Conservation (phyloP, 1,140 invertebrate species). For the Drosophila burlai region DNA sequence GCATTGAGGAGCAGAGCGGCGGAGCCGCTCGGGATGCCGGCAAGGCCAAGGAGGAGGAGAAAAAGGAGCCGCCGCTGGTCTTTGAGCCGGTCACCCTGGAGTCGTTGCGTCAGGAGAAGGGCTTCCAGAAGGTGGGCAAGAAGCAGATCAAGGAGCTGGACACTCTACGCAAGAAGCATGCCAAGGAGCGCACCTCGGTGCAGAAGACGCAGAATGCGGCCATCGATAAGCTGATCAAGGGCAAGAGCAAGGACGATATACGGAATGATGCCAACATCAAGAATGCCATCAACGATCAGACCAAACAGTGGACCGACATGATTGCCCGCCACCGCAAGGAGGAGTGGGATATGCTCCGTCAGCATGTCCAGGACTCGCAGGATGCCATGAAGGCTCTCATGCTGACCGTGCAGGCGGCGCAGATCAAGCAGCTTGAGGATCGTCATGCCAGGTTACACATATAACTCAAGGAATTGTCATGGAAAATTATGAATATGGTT, state of each 20-base stretch:
- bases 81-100: constrained; percentile 97
- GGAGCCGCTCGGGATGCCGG: constrained; percentile 85
- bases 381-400: constrained; percentile 94
- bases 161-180: constrained; percentile 95
- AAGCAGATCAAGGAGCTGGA: constrained; percentile 99
- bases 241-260: constrained; percentile 94
- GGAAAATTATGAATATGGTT: neutral
- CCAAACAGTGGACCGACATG: constrained; percentile 96
- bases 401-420: constrained; percentile 92
- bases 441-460: constrained; percentile 97
- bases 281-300: constrained; percentile 94
- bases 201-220: constrained; percentile 98
- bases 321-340: constrained; percentile 95
- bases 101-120: constrained; percentile 95
- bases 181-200: constrained; percentile 95
- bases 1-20: constrained; percentile 93
- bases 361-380: constrained; percentile 94
- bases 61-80: constrained; percentile 90
- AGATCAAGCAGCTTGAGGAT: constrained; percentile 95
- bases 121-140: constrained; percentile 96
- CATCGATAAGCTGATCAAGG: constrained; percentile 97
- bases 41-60: constrained; percentile 89
- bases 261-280: constrained; percentile 92
- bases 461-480: too few species aligned
- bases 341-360: constrained; percentile 94